These are phyloP conservation scores for Limnothrissa miodon DNA, from an alignment of 2,113 vertebrate genomes.

Conservation along the genomic window DNA sequence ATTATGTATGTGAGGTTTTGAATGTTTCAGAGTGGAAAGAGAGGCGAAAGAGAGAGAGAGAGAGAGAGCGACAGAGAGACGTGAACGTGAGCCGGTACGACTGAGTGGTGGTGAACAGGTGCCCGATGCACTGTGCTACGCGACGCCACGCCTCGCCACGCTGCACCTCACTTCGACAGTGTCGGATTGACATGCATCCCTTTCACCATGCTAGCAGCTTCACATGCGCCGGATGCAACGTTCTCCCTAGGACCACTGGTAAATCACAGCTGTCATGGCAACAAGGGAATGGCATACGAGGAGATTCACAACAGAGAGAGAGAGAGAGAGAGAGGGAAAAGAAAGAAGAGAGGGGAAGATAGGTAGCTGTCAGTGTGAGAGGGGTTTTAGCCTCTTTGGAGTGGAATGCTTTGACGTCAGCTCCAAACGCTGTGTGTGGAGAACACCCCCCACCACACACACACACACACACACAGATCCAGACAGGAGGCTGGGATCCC, in stretches of 20 bases:
- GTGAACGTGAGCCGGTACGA: not conserved
- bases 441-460: not conserved
- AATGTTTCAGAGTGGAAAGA: conserved; percentile 34
- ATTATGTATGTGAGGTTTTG: conserved; percentile 43
- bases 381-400: not conserved
- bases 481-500: conserved; percentile 20
- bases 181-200: conserved; percentile 35
- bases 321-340: not conserved
- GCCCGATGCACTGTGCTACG: not conserved
- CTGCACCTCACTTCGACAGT: not conserved
- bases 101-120: not conserved
- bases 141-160: not conserved
- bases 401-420: conserved; percentile 7
- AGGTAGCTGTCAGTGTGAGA: conserved; percentile 1
- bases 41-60: not conserved
- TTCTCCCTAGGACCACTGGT: conserved; percentile 26
- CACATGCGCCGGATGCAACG: not conserved
- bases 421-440: not conserved
- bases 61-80: not conserved
- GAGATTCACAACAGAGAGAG: conserved; percentile 7
- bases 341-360: not conserved
- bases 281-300: conserved; percentile 26
- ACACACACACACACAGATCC: not conserved
- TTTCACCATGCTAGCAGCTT: conserved; percentile 39
- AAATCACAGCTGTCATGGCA: conserved; percentile 50